Percentiles rank a stretch among this genome's conserved stretches.
phyloP scores from a whole-genome alignment of 2,797 vertebrate genomes.

The Atherinosoma microstoma region DNA sequence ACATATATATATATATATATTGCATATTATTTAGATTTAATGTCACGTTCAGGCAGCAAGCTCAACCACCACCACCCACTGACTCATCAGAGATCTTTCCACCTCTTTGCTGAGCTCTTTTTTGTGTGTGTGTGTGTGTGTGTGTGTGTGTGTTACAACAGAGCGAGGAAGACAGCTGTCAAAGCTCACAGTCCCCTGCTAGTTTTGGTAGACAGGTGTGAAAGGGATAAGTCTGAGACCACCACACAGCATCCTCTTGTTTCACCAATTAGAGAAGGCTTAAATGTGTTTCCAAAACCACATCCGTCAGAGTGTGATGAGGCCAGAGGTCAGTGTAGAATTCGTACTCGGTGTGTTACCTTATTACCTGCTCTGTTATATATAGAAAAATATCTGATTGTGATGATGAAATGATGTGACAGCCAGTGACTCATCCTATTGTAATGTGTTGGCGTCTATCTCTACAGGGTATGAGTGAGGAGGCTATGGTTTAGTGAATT shows the following conservation, averaged over 20 bases:
- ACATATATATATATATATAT: not conserved
- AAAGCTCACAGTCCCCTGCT: conserved; percentile 63
- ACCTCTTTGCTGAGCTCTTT: conserved; percentile 45
- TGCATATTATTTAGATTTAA: conserved; percentile 5
- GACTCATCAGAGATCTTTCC: conserved; percentile 43
- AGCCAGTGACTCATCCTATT: not conserved
- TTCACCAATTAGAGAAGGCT: conserved; percentile 14
- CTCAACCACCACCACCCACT: conserved; percentile 46
- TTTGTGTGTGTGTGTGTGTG: conserved; percentile 23
- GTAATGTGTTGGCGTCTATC: not conserved
- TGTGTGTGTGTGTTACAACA: conserved; percentile 29
- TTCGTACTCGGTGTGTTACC: not conserved
- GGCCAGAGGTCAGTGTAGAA: conserved; percentile 51
- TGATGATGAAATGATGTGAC: not conserved
- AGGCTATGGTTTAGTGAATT: not conserved
- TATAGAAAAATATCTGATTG: not conserved
- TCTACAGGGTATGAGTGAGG: not conserved
- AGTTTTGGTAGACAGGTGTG: conserved; percentile 73
- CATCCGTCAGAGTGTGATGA: not conserved
- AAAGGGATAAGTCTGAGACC: conserved; percentile 47
- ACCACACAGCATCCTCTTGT: conserved; percentile 34
- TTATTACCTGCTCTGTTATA: not conserved
- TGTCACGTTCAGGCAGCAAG: conserved; percentile 31
- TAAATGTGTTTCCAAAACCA: conserved; percentile 28
- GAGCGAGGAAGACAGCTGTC: conserved; percentile 65